Conservation (phyloP, 2,888 invertebrate species). For the Therioaphis trifolii region DNA sequence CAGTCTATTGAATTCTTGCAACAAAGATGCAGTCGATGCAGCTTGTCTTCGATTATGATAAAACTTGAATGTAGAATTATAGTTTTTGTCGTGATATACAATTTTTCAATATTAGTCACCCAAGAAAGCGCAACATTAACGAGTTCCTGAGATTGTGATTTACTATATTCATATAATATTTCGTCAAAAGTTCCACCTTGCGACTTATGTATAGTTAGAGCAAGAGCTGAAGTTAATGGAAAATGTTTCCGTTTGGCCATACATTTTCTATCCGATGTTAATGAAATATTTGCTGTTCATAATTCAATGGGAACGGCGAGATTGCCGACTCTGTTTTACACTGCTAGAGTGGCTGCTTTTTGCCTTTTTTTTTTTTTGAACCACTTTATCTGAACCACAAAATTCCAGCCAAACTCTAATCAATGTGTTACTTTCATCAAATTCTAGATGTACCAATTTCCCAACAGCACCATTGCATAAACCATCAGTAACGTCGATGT, state of each 20-base stretch:
- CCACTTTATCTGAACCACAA: too few relatives aligned
- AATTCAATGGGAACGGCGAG: slow-evolving; percentile 14
- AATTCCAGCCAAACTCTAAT: too few relatives aligned
- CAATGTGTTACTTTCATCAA: too few relatives aligned
- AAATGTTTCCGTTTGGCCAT: not conserved
- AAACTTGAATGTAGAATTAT: slow-evolving; percentile 20
- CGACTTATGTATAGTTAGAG: slow-evolving; percentile 6
- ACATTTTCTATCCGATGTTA: not conserved
- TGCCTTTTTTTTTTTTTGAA: too few relatives aligned
- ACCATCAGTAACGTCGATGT: too few relatives aligned
- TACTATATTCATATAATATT: not conserved
- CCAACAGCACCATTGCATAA: too few relatives aligned
- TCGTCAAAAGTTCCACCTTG: slow-evolving; percentile 1
- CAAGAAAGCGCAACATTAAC: slow-evolving; percentile 8
- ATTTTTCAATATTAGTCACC: not conserved
- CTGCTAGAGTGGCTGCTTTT: too few relatives aligned
- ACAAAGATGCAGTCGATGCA: not conserved
- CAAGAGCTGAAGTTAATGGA: not conserved
- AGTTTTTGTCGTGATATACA: slow-evolving; percentile 13
- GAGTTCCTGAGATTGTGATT: not conserved
- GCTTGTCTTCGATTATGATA: slow-evolving; percentile 24
- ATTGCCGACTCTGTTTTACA: slow-evolving; percentile 69
- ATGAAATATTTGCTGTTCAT: slow-evolving; percentile 4
- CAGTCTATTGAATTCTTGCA: slow-evolving; percentile 24
- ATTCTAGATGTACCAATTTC: too few relatives aligned